Evolutionary conservation across 2,888 invertebrate species (phyloP).

Genomic region (Scelioninae gen. 2): DNA sequence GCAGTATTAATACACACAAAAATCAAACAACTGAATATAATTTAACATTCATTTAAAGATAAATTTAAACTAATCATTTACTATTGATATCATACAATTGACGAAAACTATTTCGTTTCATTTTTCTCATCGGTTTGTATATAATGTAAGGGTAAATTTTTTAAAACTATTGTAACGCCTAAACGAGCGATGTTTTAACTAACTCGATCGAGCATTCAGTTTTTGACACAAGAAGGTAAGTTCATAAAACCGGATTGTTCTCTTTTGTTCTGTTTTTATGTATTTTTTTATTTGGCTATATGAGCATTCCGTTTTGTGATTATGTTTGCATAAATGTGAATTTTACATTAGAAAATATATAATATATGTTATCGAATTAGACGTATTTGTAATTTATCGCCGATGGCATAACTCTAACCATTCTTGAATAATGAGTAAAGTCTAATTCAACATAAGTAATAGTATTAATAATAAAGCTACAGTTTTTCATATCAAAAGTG

Average conservation of each 20-base stretch:
- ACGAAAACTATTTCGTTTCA: not conserved
- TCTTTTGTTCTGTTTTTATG: not conserved
- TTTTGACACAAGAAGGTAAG: not conserved
- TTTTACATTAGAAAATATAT: not conserved
- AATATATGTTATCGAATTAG: not conserved
- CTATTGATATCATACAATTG: not conserved
- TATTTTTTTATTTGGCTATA: not conserved
- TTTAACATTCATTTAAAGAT: not conserved
- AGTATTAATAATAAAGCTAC: no score
- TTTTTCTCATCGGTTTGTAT: conserved; percentile 2
- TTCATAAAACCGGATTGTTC: not conserved
- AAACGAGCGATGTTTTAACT: not conserved
- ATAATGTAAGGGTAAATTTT: not conserved
- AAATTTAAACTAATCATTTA: not conserved
- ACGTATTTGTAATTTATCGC: not conserved
- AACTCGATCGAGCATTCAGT: not conserved
- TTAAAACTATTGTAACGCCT: not conserved
- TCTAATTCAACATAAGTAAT: no score
- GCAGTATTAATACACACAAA: not conserved
- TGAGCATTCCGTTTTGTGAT: not conserved
- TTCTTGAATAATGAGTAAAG: no score
- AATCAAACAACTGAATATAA: no score
- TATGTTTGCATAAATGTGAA: conserved; percentile 7
- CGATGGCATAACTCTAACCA: no score
- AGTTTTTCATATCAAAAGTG: no score